Percentiles rank a stretch among this genome's conserved stretches.
Conservation (phyloP, 2,113 vertebrate species). For the Macrotis lagotis region DNA sequence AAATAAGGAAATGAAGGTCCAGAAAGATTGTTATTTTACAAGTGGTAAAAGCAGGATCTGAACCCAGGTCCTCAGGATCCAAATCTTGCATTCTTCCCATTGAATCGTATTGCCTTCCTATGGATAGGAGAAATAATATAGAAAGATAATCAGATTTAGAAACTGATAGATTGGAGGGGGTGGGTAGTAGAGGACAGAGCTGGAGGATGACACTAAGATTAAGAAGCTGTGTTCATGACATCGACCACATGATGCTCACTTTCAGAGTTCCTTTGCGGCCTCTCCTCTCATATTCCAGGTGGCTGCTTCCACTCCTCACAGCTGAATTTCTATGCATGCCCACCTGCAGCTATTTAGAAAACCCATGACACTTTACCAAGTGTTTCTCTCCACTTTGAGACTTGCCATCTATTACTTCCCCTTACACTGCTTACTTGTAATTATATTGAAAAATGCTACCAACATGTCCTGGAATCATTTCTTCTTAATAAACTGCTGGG, state of each 20-base stretch:
- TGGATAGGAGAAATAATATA: neutral
- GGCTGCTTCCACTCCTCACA: neutral
- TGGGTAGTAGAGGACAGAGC: neutral
- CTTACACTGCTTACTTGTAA: neutral
- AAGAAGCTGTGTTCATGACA: neutral
- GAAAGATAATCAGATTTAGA: neutral
- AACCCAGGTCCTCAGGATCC: neutral
- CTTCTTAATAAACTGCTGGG: neutral
- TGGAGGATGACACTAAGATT: neutral
- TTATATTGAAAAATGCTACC: neutral
- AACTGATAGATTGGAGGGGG: neutral
- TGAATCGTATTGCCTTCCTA: neutral
- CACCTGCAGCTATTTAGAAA: neutral
- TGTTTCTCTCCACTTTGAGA: neutral
- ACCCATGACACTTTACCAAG: neutral
- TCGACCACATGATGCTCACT: neutral
- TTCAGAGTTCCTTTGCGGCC: neutral
- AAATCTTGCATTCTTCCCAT: neutral
- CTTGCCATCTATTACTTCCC: neutral
- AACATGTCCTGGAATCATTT: accelerated
- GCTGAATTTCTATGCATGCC: neutral
- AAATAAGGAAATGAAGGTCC: neutral
- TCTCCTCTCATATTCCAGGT: neutral
- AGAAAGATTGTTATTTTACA: neutral
- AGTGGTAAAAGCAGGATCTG: neutral